Evolutionary conservation across 2,113 vertebrate genomes (phyloP).

Genomic region (Numenius arquata): DNA sequence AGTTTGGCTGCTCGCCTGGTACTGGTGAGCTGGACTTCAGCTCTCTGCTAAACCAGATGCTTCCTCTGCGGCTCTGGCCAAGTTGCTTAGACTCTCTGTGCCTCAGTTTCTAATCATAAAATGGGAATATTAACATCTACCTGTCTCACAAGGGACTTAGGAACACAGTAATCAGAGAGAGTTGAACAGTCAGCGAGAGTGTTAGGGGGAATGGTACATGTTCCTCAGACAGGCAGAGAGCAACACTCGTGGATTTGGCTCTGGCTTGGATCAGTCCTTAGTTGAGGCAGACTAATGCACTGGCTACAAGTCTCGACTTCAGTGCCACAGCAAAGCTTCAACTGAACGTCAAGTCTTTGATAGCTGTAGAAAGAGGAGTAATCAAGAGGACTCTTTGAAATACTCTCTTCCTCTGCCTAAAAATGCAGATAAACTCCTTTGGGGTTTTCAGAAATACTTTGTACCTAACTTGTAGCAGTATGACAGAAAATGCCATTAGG

Average conservation of each 20-base stretch:
- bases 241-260: neutral
- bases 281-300: neutral
- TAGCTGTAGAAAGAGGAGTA: neutral
- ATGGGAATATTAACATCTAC: neutral
- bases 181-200: accelerated
- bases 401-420: neutral
- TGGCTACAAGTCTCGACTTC: neutral
- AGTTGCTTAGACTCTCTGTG: neutral
- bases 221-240: neutral
- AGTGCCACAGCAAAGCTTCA: neutral
- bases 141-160: neutral
- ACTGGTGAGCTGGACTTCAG: neutral
- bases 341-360: neutral
- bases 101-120: conserved; percentile 30
- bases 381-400: neutral
- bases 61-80: neutral
- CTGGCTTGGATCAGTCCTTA: neutral
- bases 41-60: conserved; percentile 35
- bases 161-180: neutral
- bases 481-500: neutral
- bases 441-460: neutral
- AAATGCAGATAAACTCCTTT: neutral
- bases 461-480: neutral
- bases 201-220: accelerated
- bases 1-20: conserved; percentile 36